phyloP scores from a whole-genome alignment of 1,140 invertebrate species.

The Phymastichus coffea region DNA sequence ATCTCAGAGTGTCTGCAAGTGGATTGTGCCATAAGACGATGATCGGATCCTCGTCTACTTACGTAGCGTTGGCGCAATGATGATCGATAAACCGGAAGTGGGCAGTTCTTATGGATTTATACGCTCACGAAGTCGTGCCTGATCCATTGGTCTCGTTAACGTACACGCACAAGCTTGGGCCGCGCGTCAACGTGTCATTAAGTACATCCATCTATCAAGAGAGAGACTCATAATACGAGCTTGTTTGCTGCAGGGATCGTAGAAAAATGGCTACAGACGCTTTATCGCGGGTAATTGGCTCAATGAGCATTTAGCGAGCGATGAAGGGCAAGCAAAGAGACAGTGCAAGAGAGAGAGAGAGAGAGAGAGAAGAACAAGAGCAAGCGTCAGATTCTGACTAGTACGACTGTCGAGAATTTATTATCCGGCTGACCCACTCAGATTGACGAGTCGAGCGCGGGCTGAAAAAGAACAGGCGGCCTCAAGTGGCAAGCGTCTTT shows the following conservation, averaged over 20 bases:
- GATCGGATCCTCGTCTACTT: background rate
- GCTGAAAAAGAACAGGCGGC: no score
- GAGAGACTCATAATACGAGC: conserved; percentile 1
- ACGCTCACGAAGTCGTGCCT: no score
- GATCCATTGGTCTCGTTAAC: conserved; percentile 18
- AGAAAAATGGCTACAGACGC: background rate
- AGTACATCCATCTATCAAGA: no score
- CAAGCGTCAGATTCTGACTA: no score
- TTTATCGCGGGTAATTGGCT: conserved; percentile 7
- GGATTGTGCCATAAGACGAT: background rate
- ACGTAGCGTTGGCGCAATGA: background rate
- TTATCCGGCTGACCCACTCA: no score
- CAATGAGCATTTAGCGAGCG: conserved; percentile 1
- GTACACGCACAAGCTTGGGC: no score
- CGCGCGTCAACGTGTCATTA: conserved; percentile 5
- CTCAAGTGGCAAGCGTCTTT: no score
- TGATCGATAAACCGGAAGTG: conserved; percentile 23
- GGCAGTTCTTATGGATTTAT: background rate
- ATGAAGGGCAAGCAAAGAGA: no score
- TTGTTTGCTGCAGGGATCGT: background rate
- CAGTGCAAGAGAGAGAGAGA: no score
- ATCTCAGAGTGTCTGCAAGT: background rate
- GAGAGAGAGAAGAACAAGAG: no score
- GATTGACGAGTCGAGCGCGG: no score
- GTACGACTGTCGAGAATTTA: no score